Conservation (phyloP, 2,797 vertebrate species). For the Leuciscus waleckii region DNA sequence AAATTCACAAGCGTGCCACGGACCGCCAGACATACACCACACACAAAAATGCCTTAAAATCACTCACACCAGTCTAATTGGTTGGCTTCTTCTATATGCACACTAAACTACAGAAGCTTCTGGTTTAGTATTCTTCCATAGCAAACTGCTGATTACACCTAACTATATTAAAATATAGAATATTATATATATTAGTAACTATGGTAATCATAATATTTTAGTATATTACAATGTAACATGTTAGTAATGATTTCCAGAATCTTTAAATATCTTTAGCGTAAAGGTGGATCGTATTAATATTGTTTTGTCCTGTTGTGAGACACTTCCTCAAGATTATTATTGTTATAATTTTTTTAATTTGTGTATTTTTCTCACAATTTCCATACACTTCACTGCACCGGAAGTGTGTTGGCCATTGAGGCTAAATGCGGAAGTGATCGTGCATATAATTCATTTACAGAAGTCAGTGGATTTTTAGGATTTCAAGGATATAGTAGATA, state of each 20-base stretch:
- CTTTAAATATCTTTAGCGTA: not conserved
- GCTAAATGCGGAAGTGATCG: not conserved
- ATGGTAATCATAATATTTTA: not conserved
- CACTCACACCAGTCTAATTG: conserved; percentile 8
- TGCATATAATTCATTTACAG: not conserved
- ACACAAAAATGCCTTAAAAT: not conserved
- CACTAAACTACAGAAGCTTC: not conserved
- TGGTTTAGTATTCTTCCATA: not conserved
- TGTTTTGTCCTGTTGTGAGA: no score
- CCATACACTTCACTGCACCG: no score
- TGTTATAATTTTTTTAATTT: no score
- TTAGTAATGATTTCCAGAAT: not conserved
- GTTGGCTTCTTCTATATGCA: not conserved
- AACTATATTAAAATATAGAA: not conserved
- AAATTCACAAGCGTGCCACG: conserved; percentile 19
- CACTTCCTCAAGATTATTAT: no score
- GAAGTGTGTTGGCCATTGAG: not conserved
- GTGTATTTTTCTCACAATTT: not conserved
- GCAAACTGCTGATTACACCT: not conserved
- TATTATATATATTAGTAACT: not conserved
- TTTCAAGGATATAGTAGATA: not conserved
- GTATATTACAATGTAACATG: not conserved
- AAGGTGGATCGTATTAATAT: no score
- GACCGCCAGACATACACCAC: not conserved
- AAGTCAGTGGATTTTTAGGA: not conserved